Conservation (phyloP, 2,113 vertebrate genomes). For the Rafetus swinhoei region DNA sequence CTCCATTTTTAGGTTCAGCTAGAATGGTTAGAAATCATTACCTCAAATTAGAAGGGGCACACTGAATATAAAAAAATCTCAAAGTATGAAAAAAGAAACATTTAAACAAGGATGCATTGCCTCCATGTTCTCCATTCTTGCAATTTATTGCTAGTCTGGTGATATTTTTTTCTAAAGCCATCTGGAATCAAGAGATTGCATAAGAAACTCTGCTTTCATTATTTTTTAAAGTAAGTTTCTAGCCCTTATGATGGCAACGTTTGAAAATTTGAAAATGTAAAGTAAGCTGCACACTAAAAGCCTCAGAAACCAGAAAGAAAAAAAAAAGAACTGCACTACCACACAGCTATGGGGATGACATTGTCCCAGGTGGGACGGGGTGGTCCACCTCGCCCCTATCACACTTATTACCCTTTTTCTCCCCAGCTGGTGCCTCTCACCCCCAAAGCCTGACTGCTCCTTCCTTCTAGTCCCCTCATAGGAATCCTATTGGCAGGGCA, state of each 20-base stretch:
- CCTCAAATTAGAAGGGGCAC: no score
- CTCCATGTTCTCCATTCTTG: accelerated
- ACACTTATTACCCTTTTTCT: no score
- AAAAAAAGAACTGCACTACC: not conserved
- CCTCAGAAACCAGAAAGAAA: not conserved
- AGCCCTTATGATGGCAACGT: not conserved
- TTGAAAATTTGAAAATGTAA: not conserved
- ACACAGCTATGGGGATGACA: no score
- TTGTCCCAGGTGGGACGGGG: no score
- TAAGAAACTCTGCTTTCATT: not conserved
- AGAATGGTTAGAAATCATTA: no score
- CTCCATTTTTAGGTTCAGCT: no score
- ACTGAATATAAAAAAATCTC: not conserved
- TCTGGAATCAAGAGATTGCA: not conserved
- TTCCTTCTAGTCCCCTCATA: no score
- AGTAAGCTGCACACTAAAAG: not conserved
- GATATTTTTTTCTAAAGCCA: not conserved
- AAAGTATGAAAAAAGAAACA: not conserved
- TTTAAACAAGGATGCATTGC: not conserved
- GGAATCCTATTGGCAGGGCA: no score
- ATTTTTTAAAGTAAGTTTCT: not conserved
- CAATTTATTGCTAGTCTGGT: not conserved
- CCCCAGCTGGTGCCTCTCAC: no score
- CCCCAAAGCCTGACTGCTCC: no score
- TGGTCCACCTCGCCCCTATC: no score